Evolutionary conservation across 2,113 vertebrate genomes (phyloP).

Genomic region (Azemiops feae): DNA sequence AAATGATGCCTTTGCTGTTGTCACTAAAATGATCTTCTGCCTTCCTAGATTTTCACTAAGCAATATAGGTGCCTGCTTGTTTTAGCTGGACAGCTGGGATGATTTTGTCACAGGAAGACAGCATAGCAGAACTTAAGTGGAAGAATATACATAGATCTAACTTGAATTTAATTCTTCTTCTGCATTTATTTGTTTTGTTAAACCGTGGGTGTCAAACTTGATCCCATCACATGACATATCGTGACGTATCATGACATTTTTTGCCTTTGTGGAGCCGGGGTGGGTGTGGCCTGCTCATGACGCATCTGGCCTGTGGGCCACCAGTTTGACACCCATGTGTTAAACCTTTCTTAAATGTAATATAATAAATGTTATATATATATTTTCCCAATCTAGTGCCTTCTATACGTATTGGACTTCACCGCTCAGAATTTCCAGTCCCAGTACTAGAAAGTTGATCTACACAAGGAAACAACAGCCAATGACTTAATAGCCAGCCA

Average conservation of each 20-base stretch:
- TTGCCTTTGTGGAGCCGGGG: no score
- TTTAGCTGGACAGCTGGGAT: not conserved
- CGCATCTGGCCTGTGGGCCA: no score
- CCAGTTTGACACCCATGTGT: no score
- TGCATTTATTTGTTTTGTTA: not conserved
- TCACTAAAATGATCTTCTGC: not conserved
- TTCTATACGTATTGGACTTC: not conserved
- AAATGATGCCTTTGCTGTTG: not conserved
- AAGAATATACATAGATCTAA: not conserved
- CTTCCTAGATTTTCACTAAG: not conserved
- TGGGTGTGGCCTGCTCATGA: no score
- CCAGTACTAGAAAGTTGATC: not conserved
- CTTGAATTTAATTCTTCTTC: not conserved
- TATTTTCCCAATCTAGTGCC: not conserved
- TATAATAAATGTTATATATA: not conserved
- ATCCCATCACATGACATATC: no score
- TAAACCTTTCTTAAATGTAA: not conserved
- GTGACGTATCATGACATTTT: no score
- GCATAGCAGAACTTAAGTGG: not conserved
- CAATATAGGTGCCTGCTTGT: not conserved
- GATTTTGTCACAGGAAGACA: not conserved
- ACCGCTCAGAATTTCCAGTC: not conserved
- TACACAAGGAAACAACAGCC: not conserved
- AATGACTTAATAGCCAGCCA: not conserved
- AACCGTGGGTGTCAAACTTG: no score